phyloP scores from a whole-genome alignment of 2,113 vertebrate species.

The Oriolus oriolus region DNA sequence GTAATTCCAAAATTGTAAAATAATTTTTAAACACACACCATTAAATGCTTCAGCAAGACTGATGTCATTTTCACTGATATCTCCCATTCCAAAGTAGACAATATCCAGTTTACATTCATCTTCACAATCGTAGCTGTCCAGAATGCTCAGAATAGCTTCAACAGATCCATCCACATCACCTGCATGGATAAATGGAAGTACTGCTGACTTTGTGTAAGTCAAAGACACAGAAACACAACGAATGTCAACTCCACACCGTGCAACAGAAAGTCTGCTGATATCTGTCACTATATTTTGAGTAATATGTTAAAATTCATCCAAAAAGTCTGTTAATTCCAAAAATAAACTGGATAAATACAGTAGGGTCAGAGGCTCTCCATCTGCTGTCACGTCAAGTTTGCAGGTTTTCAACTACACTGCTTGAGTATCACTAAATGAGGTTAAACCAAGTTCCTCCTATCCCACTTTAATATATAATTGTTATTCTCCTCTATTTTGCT shows the following conservation, averaged over 20 bases:
- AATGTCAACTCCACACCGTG: not conserved
- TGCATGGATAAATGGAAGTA: conserved; percentile 21
- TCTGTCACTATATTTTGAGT: not conserved
- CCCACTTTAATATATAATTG: not conserved
- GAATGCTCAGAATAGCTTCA: conserved; percentile 85
- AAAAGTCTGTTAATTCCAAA: not conserved
- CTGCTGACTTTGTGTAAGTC: not conserved
- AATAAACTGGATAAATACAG: not conserved
- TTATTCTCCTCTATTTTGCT: not conserved
- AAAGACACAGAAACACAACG: not conserved
- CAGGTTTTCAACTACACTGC: not conserved
- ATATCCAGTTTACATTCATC: conserved; percentile 85
- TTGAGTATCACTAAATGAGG: not conserved
- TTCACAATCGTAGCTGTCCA: conserved; percentile 85
- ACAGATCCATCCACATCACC: conserved; percentile 94
- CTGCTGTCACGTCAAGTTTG: not conserved
- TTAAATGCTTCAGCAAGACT: conserved; percentile 84
- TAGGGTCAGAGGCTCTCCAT: not conserved
- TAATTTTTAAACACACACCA: conserved; percentile 48
- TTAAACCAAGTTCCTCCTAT: not conserved
- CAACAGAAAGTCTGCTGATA: not conserved
- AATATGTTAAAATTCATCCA: not conserved
- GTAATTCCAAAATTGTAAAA: not conserved
- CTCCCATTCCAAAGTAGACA: conserved; percentile 89
- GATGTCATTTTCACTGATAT: conserved; percentile 88